Conservation (phyloP, 2,797 vertebrate species). For the Synaphobranchus kaupii region DNA sequence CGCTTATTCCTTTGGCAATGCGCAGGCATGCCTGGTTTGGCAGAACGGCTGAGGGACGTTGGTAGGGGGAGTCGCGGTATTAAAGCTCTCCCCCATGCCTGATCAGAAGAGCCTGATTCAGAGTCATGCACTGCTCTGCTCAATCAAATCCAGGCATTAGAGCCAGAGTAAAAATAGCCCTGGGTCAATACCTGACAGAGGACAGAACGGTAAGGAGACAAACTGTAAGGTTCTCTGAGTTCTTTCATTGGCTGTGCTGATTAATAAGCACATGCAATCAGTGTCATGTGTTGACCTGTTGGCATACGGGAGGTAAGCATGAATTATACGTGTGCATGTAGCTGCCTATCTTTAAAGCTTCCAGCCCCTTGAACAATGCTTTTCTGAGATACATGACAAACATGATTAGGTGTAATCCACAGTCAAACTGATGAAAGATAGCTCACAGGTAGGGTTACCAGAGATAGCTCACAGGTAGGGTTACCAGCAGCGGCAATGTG, state of each 20-base stretch:
- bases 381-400: background rate
- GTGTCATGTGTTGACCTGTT: constrained; percentile 38
- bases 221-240: constrained; percentile 18
- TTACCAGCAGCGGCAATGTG: background rate
- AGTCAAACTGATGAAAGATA: background rate
- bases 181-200: constrained; percentile 34
- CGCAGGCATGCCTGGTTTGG: background rate
- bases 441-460: background rate
- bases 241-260: constrained; percentile 33
- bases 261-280: constrained; percentile 32
- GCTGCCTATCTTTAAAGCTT: background rate
- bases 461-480: background rate
- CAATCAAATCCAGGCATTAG: constrained; percentile 30
- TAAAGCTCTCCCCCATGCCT: constrained; percentile 1
- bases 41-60: background rate
- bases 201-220: constrained; percentile 1
- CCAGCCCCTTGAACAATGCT: background rate
- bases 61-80: background rate
- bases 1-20: background rate
- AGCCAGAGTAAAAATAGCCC: constrained; percentile 33
- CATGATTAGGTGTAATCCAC: background rate
- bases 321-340: background rate
- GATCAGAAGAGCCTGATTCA: constrained; percentile 23
- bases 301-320: background rate
- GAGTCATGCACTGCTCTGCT: constrained; percentile 29